Conservation (phyloP, 2,113 vertebrate species). For the Parotia lawesii region DNA sequence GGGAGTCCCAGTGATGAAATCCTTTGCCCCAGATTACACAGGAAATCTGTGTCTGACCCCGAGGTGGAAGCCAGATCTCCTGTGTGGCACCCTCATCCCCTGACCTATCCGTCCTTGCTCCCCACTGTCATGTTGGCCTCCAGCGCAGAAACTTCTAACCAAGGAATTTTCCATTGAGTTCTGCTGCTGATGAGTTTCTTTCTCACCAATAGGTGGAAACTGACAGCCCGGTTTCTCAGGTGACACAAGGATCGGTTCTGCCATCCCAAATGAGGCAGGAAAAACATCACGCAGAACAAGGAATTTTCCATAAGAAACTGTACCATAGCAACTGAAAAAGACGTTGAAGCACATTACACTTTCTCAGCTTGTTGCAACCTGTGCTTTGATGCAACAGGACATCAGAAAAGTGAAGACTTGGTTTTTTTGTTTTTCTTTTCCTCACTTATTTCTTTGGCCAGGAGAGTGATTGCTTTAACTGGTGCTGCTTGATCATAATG, state of each 20-base stretch:
- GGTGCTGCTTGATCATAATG: conserved; percentile 41
- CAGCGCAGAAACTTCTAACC: conserved; percentile 52
- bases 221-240: conserved; percentile 69
- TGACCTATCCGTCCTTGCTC: background rate
- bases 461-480: conserved; percentile 46
- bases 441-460: conserved; percentile 42
- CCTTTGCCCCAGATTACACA: background rate
- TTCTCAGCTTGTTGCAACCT: conserved; percentile 63
- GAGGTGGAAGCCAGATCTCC: background rate
- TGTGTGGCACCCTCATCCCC: background rate
- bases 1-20: background rate
- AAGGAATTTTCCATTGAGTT: conserved; percentile 56
- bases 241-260: conserved; percentile 68
- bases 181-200: conserved; percentile 69
- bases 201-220: conserved; percentile 72
- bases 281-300: conserved; percentile 66
- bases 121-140: conserved; percentile 2
- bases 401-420: conserved; percentile 58
- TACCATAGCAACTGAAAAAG: conserved; percentile 67
- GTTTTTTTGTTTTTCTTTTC: conserved; percentile 1
- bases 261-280: conserved; percentile 69
- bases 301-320: conserved; percentile 69
- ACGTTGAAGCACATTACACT: conserved; percentile 61
- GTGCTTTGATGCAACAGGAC: conserved; percentile 68
- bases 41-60: background rate